Base-by-base conservation (phyloP, 2,113 vertebrate species). In the Anoura caudifer region DNA sequence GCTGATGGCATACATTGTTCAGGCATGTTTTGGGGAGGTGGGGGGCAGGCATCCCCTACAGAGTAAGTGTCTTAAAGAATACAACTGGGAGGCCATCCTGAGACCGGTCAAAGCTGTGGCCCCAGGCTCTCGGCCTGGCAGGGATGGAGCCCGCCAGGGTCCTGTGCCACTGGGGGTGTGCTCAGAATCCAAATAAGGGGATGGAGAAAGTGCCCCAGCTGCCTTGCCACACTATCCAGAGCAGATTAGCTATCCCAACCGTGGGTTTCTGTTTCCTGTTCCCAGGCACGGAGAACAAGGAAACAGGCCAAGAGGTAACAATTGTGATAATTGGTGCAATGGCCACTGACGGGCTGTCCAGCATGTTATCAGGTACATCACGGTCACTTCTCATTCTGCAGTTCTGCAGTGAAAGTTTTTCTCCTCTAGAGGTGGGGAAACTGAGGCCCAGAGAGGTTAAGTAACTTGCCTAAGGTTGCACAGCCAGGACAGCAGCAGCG, bases 41-140 rank as follows among this genome's bases (percentile, higher is more conserved):
- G 50, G 59, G 50, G 6, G 45, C 47, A 4, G 36, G 20, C 31
- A 81, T 56, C 36, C 28, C 43, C 28, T 72, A 19, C 16, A 45
- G 36, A 26, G 3, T 11, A n/a, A 36, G 8, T 7, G 6, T 54
- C 22, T 76, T 61, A 1, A 16, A 75, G 80, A 67, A 52, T 17
- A 50, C 22, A 87, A 56, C 47, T 13, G 26, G 33, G 75, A 20
- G 33, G 75, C 43, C n/a, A 41, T 33, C 50, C 28, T 26, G 0
- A 5, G 14, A 33, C 11, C 47, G 63, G 3, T 17, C 1, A 0
- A 31, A 16, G 54, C 36, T n/a, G 22, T 20, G 31, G n/a, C 26
- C 9, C 4, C 33, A n/a, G 0, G 6, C 1, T n/a, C 31, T 1
- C 26, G 1, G 4, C 0, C 0, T 9, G 36, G 50, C 10, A 36